A percentile compares a stretch with the other conserved stretches of the same genome.
These are phyloP conservation scores for Cloeon dipterum DNA, from an alignment of 2,888 invertebrate genomes.

Conservation along the genomic window DNA sequence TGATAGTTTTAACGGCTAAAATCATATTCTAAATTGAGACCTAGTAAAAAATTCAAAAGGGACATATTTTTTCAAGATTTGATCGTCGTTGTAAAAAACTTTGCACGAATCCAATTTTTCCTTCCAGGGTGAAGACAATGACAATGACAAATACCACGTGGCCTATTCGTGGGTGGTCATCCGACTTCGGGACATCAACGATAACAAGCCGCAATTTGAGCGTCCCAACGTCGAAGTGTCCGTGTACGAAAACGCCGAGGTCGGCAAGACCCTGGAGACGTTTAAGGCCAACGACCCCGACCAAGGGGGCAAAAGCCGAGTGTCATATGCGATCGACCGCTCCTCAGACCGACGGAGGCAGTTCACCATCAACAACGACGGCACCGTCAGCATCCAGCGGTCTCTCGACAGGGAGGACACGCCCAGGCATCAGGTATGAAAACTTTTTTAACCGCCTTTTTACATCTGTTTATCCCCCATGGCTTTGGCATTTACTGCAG, in stretches of 20 bases:
- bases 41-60: too few species aligned
- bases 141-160: slow-evolving; percentile 91
- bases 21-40: too few species aligned
- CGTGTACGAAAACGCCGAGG: slow-evolving; percentile 77
- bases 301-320: slow-evolving; percentile 80
- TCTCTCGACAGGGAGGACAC: slow-evolving; percentile 85
- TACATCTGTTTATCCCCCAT: background rate
- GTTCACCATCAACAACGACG: slow-evolving; percentile 84
- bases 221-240: slow-evolving; percentile 80
- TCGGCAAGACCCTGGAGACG: slow-evolving; percentile 74
- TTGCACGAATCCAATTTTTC: too few species aligned
- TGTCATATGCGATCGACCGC: slow-evolving; percentile 72
- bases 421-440: slow-evolving; percentile 70
- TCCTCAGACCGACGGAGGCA: slow-evolving; percentile 81
- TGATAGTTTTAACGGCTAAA: too few species aligned
- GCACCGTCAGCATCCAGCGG: slow-evolving; percentile 83
- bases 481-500: too few species aligned
- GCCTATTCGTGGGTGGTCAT: slow-evolving; percentile 91
- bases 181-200: slow-evolving; percentile 82
- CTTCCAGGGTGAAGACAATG: slow-evolving; percentile 77
- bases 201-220: slow-evolving; percentile 90
- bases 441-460: too few species aligned
- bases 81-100: too few species aligned
- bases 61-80: too few species aligned
- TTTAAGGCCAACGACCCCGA: slow-evolving; percentile 93